A percentile compares a stretch with the other conserved stretches of the same genome.
Evolutionary conservation across 1,140 invertebrate genomes (phyloP).

Genomic region (Chionoecetes opilio): DNA sequence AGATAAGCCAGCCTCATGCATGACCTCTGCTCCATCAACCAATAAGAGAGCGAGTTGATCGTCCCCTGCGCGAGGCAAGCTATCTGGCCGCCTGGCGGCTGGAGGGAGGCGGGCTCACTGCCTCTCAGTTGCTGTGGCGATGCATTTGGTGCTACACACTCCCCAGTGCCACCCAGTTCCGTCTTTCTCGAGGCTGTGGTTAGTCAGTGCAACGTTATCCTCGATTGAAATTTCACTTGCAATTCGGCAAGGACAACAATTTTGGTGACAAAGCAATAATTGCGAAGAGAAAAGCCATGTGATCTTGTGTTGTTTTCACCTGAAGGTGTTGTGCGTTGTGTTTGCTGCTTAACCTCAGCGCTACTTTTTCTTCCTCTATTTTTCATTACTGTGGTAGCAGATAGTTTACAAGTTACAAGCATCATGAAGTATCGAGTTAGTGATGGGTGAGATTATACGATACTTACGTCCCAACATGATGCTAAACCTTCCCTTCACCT

Average conservation of each 20-base stretch:
- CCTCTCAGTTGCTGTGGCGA: background rate
- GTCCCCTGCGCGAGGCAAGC: slow-evolving; percentile 43
- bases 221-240: background rate
- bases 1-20: background rate
- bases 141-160: background rate
- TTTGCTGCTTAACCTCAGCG: background rate
- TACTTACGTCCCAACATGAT: background rate
- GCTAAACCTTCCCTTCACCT: background rate
- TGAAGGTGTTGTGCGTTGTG: background rate
- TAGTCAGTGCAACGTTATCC: background rate
- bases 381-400: background rate
- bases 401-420: background rate
- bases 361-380: too few species aligned
- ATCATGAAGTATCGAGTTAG: background rate
- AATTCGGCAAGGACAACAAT: background rate
- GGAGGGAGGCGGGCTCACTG: too few species aligned
- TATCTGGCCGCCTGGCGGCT: too few species aligned
- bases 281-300: background rate
- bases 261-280: background rate
- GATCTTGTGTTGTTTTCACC: background rate
- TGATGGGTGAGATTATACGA: background rate
- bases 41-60: slow-evolving; percentile 34
- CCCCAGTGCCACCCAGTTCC: background rate
- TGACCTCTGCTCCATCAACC: slow-evolving; percentile 57
- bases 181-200: background rate